Conservation (phyloP, 2,113 vertebrate genomes). For the Alectura lathami region DNA sequence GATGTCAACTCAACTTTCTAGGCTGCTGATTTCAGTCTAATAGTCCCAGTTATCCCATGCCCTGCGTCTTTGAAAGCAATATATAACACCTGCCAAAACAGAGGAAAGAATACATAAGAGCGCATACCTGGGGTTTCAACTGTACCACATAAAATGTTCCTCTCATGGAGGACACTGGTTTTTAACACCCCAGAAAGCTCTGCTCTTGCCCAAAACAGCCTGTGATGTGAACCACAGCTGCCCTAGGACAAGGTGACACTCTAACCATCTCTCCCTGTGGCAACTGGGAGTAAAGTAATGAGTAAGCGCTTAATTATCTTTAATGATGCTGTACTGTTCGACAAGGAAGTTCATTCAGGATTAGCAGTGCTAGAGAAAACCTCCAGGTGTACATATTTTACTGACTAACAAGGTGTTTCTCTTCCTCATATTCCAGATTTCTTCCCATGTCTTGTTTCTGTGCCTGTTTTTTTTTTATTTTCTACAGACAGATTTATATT, state of each 20-base stretch:
- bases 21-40: background rate
- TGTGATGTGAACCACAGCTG: background rate
- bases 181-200: background rate
- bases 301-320: background rate
- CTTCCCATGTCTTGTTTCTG: background rate
- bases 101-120: background rate
- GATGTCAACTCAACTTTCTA: background rate
- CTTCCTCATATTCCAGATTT: background rate
- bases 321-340: background rate
- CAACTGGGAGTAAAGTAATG: background rate
- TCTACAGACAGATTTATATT: background rate
- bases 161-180: background rate
- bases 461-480: background rate
- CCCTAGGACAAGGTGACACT: background rate
- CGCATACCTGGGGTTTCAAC: background rate
- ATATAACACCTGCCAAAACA: background rate
- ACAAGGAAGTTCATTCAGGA: background rate
- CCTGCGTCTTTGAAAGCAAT: background rate
- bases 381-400: background rate
- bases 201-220: background rate
- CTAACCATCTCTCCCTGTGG: fast-evolving
- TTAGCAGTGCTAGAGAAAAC: background rate
- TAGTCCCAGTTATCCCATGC: background rate
- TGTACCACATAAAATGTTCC: background rate
- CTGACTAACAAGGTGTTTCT: background rate